Evolutionary conservation across 2,113 vertebrate species (phyloP).

Genomic region (Athene cunicularia): DNA sequence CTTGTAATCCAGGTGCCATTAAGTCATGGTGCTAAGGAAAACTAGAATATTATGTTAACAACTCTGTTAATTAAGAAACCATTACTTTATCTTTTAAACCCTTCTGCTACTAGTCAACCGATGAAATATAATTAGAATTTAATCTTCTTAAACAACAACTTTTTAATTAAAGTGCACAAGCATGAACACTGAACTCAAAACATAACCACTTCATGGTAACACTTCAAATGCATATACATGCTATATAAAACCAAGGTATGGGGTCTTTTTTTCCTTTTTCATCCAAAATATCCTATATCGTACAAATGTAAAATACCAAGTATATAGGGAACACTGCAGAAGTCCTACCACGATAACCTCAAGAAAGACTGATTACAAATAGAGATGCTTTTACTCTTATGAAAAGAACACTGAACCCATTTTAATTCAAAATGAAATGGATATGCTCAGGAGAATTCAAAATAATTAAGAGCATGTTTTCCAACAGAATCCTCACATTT

Average conservation of each 20-base stretch:
- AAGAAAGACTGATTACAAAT: neutral
- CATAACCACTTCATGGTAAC: neutral
- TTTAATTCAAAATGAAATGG: neutral
- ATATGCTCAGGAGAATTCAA: neutral
- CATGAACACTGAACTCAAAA: neutral
- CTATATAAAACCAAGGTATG: neutral
- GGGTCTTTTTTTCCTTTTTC: neutral
- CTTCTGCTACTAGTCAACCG: neutral
- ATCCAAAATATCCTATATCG: neutral
- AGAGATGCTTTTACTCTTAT: neutral
- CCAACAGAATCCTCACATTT: neutral
- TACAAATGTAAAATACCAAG: neutral
- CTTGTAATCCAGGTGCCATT: neutral
- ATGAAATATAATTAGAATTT: slow-evolving; percentile 10
- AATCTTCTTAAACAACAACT: neutral
- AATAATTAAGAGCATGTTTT: neutral
- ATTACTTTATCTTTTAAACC: neutral
- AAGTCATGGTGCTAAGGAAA: neutral
- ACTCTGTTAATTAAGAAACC: neutral
- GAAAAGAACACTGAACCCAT: neutral
- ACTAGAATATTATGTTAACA: neutral
- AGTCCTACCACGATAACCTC: neutral
- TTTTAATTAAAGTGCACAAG: neutral
- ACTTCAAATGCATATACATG: neutral
- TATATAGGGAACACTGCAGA: neutral